Base-by-base conservation (phyloP, 64 coral and sea anemone species). In the Stylophora pistillata region DNA sequence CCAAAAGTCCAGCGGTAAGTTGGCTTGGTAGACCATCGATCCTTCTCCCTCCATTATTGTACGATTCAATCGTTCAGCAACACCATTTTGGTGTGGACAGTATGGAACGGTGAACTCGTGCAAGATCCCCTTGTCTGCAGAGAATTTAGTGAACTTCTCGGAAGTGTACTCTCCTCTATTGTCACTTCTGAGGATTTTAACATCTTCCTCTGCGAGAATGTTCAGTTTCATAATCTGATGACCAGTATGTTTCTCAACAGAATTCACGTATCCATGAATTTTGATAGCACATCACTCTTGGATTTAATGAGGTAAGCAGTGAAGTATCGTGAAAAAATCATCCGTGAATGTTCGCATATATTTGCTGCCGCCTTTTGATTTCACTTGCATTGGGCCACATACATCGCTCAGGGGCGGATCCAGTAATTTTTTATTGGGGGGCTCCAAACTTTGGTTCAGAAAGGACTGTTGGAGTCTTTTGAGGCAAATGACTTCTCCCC, bases 41-140 rank as follows among this genome's bases (percentile, higher is more conserved):
- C 91, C 93, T 25, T 91, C 91, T 88, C 82, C 74, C 79, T 91
- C 91, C 76, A 98, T 71, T 20, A 93, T 78, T 15, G 30, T 98
- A 59, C 78, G 91, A 60, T 98, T 98, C 81, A 98, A 77, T 30
- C 85, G 54, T 83, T 98, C 88, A 72, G 91, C 95, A 32, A 98
- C 85, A 71, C 95, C 95, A 85, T 93, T 93, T 79, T 98, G 91
- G 53, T 98, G 86, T 87, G 91, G 95, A 74, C 91, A 86, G 74
- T 98, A 94, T 47, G 91, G 91, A 66, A 87, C 93, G 59, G 95
- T 92, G 55, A 96, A 96, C 65, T 96, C 72, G 55, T 93, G 90
- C 30, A 59, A 85, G 83, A 93, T 90, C 75, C 87, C 94, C 60
- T 96, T 96, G 32, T 87, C 83, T 3, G 55, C 58, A 94, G 89